Evolutionary conservation across 2,888 invertebrate species (phyloP), one percentile per base, ranked within the genome.

Genomic region (Calephelis perditalis): DNA sequence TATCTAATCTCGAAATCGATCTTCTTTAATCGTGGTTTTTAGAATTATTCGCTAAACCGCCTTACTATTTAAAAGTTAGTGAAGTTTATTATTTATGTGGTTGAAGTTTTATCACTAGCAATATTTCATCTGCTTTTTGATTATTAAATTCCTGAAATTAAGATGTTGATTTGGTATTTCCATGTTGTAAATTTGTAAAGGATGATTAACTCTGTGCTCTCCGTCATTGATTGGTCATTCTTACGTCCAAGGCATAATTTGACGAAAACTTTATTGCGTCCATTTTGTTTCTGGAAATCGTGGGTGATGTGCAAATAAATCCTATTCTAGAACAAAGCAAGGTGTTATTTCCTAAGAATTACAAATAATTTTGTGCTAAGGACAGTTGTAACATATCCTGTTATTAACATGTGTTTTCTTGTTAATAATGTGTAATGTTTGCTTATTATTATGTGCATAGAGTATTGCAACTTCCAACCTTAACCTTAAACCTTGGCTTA

Each of bases 341-440:
- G 8, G 49, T 10, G 49, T 15, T 35, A 49, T 49, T 49, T 49
- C 49, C 49, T 49, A 26, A 49, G 49, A 49, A 49, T 15, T 49
- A 26, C 15, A 15, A 47, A 47, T 47, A 8, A 26, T 35, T 26
- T 49, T 6, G 49, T 26, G 35, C 11, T 52, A 52, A 52, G 52
- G 52, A 52, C 52, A 52, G 35, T 35, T 52, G 52, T 52, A 26
- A 52, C 52, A 52, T 52, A 52, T 52, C 52, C 52, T 54, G 52
- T 2, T 36, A 54, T n/a, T 54, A 35, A 54, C 11, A 54, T 36
- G n/a, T 35, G 35, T 52, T 52, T 52, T 52, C 26, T 52, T 52
- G 52, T 52, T 35, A 26, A 52, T 52, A 52, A 52, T 52, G 52
- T 52, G 15, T 52, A 40, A 40, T 40, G 40, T 40, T 15, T 35